Conservation (phyloP, 2,113 vertebrate species). For the Illadopsis cleaveri region DNA sequence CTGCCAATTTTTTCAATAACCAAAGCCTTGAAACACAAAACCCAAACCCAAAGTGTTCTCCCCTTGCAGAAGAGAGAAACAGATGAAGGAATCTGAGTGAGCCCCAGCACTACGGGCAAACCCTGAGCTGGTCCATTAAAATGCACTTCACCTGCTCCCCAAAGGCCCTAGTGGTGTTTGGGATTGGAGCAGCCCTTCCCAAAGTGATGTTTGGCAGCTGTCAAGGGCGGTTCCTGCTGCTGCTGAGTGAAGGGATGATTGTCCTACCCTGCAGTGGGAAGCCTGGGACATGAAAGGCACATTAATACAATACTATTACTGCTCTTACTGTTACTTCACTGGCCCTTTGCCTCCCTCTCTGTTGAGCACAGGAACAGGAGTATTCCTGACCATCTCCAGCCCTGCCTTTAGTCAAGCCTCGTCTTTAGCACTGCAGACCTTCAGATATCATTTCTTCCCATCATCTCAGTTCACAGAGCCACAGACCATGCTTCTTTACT, state of each 20-base stretch:
- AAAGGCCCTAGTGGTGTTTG: background rate
- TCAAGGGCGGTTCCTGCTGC: background rate
- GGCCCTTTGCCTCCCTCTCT: background rate
- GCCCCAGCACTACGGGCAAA: background rate
- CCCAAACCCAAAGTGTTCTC: background rate
- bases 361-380: background rate
- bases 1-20: background rate
- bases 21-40: background rate
- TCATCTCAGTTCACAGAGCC: conserved; percentile 32
- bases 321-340: background rate
- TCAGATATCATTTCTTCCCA: conserved; percentile 43
- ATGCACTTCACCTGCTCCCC: background rate
- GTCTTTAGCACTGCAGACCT: conserved; percentile 9
- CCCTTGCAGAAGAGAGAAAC: background rate
- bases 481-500: conserved; percentile 43
- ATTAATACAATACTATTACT: background rate
- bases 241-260: background rate
- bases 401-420: background rate
- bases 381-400: background rate
- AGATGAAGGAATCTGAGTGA: background rate
- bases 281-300: background rate
- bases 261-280: background rate
- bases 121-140: background rate
- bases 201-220: background rate
- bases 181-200: background rate